Evolutionary conservation across 2,113 vertebrate genomes (phyloP).

Genomic region (Caranx ignobilis): DNA sequence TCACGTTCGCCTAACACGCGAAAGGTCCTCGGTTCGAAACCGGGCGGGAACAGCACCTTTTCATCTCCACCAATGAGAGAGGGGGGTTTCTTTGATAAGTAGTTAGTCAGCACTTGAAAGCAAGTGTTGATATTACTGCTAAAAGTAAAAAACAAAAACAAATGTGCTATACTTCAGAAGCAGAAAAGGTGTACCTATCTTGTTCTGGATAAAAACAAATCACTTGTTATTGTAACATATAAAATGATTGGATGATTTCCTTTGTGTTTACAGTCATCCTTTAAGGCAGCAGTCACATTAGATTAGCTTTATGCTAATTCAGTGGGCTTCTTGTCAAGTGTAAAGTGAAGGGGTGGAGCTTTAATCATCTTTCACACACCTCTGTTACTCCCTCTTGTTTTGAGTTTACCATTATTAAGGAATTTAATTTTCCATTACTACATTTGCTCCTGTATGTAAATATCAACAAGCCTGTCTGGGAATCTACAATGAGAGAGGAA

Average conservation of each 20-base stretch:
- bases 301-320: neutral
- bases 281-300: neutral
- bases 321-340: neutral
- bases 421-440: slow-evolving; percentile 43
- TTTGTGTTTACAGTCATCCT: neutral
- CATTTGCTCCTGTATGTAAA: slow-evolving; percentile 74
- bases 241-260: neutral
- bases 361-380: neutral
- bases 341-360: neutral
- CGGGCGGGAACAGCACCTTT: slow-evolving; percentile 75
- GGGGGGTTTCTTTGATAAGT: neutral
- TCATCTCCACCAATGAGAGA: neutral
- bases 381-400: neutral
- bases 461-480: slow-evolving; percentile 82
- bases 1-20: slow-evolving; percentile 91
- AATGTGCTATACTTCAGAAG: neutral
- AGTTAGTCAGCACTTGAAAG: neutral
- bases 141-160: too few species aligned
- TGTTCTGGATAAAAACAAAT: neutral
- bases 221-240: neutral
- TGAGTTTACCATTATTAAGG: too few species aligned
- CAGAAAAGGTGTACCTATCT: neutral
- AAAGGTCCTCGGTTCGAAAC: slow-evolving; percentile 91
- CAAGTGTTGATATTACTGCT: neutral
- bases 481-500: slow-evolving; percentile 82